Base-by-base conservation (phyloP, 2,888 invertebrate species). In the Steinernema scapterisci region DNA sequence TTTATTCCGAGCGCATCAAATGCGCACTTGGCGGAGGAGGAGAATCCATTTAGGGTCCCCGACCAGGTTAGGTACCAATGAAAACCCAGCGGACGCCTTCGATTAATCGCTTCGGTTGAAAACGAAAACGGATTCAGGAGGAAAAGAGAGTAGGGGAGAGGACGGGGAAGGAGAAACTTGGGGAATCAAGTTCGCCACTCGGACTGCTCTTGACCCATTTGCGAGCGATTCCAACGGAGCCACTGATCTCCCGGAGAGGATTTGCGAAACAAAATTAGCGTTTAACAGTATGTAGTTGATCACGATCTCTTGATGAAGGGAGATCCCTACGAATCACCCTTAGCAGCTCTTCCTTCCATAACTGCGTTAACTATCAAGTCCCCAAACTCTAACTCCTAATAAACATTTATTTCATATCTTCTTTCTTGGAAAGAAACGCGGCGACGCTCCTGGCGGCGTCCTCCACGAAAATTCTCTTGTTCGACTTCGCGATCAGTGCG, bases 391-490 rank as follows among this genome's bases (percentile, higher is more conserved):
- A n/a, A 48, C 19, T 7, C 48, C 48, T 48, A 48, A 7, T 48
- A 48, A 48, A 19, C 48, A 16, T 63, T 63, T 63, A 63, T 63
- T 63, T 63, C 38, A 38, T 9, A 27, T 63, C n/a, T 21, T 16
- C 38, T 16, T 9, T 5, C 63, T 63, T 11, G 31, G 27, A 1
- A 31, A 63, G 63, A 16, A 63, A 16, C 11, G 63, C 63, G n/a
- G 31, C 19, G 25, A 63, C 38, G 63, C 63, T 27, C 23, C 27
- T 63, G 27, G 63, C 82, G 11, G 81, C 78, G 51, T 84, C 82
- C 0, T 80, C 81, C 21, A 83, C 72, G 19, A 78, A 79, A 38
- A 85, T 78, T 25, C 82, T 75, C 74, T 83, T 85, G 43, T 73
- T 19, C 7, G 79, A 75, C 6, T 19, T 48, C 7, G 78, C 78